Evolutionary conservation across 2,888 invertebrate species (phyloP).

Genomic region (Julus scandinavius): DNA sequence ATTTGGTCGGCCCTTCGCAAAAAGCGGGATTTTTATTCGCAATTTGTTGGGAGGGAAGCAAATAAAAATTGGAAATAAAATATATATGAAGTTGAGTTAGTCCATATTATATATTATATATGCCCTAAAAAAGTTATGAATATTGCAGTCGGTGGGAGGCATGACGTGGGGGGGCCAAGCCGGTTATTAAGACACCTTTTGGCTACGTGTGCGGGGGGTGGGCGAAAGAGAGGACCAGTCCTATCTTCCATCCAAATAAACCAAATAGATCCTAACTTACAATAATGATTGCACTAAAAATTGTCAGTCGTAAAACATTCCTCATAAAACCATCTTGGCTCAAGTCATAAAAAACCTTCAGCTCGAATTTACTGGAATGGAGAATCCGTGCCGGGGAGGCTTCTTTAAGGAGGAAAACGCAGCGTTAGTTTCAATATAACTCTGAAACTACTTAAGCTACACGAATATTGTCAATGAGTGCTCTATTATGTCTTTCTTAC

Average conservation of each 20-base stretch:
- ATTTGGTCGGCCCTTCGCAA: neutral
- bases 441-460: no score
- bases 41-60: conserved; percentile 42
- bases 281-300: conserved; percentile 42
- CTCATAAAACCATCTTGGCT: conserved; percentile 39
- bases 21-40: neutral
- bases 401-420: no score
- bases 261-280: conserved; percentile 42
- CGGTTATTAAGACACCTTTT: conserved; percentile 17
- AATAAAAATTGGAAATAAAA: conserved; percentile 41
- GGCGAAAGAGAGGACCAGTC: neutral
- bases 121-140: conserved; percentile 40
- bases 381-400: neutral
- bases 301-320: conserved; percentile 35
- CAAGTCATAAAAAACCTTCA: conserved; percentile 6
- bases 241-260: conserved; percentile 39
- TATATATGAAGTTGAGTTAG: conserved; percentile 42
- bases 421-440: no score
- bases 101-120: conserved; percentile 39
- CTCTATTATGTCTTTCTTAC: no score
- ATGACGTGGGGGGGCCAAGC: neutral
- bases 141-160: conserved; percentile 17
- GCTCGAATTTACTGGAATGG: conserved; percentile 34
- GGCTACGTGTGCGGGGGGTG: neutral
- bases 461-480: no score